Evolutionary conservation across 2,113 vertebrate genomes (phyloP).

Genomic region (Cavia porcellus): DNA sequence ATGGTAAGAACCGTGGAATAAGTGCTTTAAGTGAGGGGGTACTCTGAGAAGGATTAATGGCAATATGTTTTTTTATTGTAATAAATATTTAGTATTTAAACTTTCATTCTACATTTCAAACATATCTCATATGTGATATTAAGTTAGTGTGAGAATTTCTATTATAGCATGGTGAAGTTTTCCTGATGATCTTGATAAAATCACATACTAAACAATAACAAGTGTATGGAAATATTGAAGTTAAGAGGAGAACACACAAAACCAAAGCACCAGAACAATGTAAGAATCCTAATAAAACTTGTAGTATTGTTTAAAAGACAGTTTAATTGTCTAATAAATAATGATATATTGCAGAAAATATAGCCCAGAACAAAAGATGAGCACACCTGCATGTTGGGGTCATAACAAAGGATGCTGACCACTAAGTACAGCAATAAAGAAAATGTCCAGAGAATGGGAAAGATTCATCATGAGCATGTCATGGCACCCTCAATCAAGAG

Average conservation of each 20-base stretch:
- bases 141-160: neutral
- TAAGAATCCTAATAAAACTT: conserved; percentile 41
- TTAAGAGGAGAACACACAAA: neutral
- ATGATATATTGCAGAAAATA: conserved; percentile 35
- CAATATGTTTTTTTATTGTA: neutral
- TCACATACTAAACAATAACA: conserved; percentile 38
- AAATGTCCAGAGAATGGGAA: neutral
- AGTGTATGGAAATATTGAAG: conserved; percentile 25
- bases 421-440: neutral
- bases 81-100: neutral
- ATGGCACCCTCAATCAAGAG: neutral
- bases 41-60: neutral
- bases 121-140: neutral
- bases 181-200: conserved; percentile 36
- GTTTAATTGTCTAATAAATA: conserved; percentile 60
- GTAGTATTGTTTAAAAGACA: conserved; percentile 60
- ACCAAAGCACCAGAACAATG: neutral
- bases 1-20: neutral
- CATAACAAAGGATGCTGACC: neutral
- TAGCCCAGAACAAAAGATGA: neutral
- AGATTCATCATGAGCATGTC: neutral
- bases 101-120: neutral
- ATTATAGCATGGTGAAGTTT: neutral
- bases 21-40: neutral
- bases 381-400: neutral